phyloP scores from a whole-genome alignment of 2,113 vertebrate genomes.

The Megaptera novaeangliae region DNA sequence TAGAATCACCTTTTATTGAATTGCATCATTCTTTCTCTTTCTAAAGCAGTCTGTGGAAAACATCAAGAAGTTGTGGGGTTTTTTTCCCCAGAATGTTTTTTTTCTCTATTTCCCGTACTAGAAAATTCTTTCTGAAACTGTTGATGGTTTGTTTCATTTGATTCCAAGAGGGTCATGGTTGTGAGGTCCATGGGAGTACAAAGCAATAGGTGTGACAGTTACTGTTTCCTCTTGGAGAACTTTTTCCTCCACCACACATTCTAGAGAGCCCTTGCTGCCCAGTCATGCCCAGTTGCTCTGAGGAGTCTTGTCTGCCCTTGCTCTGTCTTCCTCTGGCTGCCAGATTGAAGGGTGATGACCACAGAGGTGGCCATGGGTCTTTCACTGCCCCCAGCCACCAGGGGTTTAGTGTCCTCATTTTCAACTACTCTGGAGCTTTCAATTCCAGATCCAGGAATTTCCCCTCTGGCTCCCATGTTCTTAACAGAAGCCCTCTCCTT shows the following conservation, averaged over 20 bases:
- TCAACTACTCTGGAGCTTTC: neutral
- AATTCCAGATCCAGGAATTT: neutral
- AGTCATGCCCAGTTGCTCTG: neutral
- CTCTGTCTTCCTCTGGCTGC: neutral
- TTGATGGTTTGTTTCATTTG: neutral
- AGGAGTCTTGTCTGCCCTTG: neutral
- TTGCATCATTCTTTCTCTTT: neutral
- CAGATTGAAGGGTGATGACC: neutral
- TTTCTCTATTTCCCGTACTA: neutral
- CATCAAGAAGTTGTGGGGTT: neutral
- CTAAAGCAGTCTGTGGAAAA: constrained; percentile 28
- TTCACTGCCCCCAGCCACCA: neutral
- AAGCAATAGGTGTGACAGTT: neutral
- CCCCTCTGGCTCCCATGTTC: neutral
- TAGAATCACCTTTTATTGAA: neutral
- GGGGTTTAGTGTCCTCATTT: neutral
- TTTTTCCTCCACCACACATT: neutral
- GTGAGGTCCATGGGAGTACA: neutral
- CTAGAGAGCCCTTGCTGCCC: fast-evolving
- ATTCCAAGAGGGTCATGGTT: neutral
- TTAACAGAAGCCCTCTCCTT: neutral
- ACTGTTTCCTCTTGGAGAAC: neutral
- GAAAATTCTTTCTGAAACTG: constrained; percentile 14
- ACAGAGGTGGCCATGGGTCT: neutral
- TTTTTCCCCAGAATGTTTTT: neutral